Conservation (phyloP, 2,797 vertebrate species). For the Echeneis naucrates region DNA sequence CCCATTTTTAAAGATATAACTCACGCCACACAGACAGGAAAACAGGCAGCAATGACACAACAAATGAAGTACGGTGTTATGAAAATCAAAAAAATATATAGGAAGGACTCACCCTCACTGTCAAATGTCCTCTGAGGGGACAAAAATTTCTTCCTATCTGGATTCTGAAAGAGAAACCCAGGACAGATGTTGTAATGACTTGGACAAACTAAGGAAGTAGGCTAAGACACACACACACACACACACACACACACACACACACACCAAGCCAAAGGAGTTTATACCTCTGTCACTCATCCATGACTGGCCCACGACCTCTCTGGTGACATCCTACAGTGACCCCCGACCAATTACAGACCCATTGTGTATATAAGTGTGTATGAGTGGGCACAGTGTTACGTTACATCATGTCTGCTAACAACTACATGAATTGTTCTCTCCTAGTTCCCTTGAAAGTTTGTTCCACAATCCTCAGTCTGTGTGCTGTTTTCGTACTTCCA, state of each 20-base stretch:
- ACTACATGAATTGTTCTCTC: conserved; percentile 62
- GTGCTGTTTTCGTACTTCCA: conserved; percentile 31
- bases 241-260: not conserved
- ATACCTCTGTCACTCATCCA: conserved; percentile 42
- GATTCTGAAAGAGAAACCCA: conserved; percentile 67
- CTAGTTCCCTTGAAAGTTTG: conserved; percentile 58
- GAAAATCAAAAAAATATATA: conserved; percentile 31
- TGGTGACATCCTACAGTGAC: conserved; percentile 43
- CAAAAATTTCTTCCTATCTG: conserved; percentile 87
- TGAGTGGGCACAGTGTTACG: conserved; percentile 37
- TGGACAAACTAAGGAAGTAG: not conserved
- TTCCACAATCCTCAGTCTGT: conserved; percentile 49
- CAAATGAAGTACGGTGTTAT: not conserved
- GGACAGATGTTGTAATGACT: not conserved
- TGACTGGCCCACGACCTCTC: conserved; percentile 45
- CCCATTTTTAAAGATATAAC: not conserved
- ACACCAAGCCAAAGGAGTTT: not conserved
- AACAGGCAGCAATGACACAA: not conserved
- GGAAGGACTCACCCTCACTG: conserved; percentile 90
- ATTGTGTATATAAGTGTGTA: conserved; percentile 31
- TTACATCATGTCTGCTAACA: conserved; percentile 66
- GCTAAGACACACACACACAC: conserved; percentile 3
- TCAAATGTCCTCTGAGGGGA: conserved; percentile 91
- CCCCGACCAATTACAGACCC: conserved; percentile 55
- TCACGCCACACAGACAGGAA: no score